These are phyloP conservation scores for Spermophilus dauricus DNA, from an alignment of 2,113 vertebrate species.

Conservation along the genomic window DNA sequence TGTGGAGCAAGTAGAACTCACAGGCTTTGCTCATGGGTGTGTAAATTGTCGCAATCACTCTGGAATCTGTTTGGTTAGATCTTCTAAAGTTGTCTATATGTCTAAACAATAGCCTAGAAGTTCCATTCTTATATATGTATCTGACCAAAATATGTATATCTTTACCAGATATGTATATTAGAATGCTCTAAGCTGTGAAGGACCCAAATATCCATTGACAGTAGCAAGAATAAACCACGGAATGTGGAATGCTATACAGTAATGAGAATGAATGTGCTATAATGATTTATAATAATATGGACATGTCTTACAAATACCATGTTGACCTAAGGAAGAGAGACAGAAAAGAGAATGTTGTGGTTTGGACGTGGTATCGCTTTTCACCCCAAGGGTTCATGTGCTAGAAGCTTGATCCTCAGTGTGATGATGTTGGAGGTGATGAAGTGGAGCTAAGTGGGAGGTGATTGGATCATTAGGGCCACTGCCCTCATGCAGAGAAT, in stretches of 20 bases:
- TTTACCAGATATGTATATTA: not conserved
- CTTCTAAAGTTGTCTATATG: not conserved
- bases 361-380: not conserved
- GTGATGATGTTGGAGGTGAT: not conserved
- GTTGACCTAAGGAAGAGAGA: not conserved
- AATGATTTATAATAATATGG: not conserved
- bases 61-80: not conserved
- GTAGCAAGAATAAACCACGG: not conserved
- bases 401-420: not conserved
- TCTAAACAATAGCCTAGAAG: slow-evolving; percentile 8
- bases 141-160: not conserved
- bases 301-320: not conserved
- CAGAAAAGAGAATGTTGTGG: not conserved
- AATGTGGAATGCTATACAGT: not conserved
- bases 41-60: not conserved
- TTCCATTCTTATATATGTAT: not conserved
- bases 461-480: not conserved
- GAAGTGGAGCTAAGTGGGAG: not conserved
- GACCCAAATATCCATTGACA: not conserved
- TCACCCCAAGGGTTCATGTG: too few species aligned
- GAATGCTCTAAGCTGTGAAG: not conserved
- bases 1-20: not conserved
- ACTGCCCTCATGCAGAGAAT: not conserved
- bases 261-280: not conserved
- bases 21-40: not conserved